Evolutionary conservation across 2,797 vertebrate species (phyloP), one percentile per base, ranked within the genome.

Genomic region (Poecilia gillii): DNA sequence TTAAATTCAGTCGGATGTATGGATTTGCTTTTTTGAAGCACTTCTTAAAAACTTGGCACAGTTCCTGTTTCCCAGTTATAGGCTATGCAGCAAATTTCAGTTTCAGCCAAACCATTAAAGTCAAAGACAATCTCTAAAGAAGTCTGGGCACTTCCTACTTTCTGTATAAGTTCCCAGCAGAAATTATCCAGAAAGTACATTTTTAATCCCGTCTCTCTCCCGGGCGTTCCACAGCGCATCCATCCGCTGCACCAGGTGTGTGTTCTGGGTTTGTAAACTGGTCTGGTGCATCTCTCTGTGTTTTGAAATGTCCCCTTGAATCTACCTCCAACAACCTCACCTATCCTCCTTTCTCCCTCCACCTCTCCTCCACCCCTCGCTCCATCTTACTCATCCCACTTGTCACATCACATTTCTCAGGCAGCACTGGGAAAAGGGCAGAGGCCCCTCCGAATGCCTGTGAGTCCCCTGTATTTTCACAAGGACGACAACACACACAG

Each of bases 401-500:
- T 96, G 97, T 97, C 89, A 93, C 95, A 92, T 93, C 95, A 95
- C 93, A 97, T 96, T 96, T 97, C 95, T 92, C 86, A 83, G 91
- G 85, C 93, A 90, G 95, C 91, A 90, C 80, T 90, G 85, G 94
- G 96, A 97, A 96, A 96, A 96, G 92, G 94, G 95, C 83, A 93
- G 93, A 92, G 84, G 88, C 87, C 90, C 78, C 28, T 79, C 81
- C 89, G 92, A 93, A 89, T 94, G 92, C 90, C 91, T 94, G 92
- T 89, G 88, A 90, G 90, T 93, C 91, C 77, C 90, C 92, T 91
- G 91, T 91, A 91, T 86, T 86, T 90, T 91, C 85, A 91, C 93
- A 89, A 91, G 87, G 86, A 89, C 81, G 78, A 77, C 72, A 59
- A 83, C 82, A 74, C 78, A 75, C 62, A 62, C 36, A 74, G 31